These are phyloP conservation scores for Ormyrus nitidulus DNA, from an alignment of 2,888 invertebrate genomes.

Conservation along the genomic window DNA sequence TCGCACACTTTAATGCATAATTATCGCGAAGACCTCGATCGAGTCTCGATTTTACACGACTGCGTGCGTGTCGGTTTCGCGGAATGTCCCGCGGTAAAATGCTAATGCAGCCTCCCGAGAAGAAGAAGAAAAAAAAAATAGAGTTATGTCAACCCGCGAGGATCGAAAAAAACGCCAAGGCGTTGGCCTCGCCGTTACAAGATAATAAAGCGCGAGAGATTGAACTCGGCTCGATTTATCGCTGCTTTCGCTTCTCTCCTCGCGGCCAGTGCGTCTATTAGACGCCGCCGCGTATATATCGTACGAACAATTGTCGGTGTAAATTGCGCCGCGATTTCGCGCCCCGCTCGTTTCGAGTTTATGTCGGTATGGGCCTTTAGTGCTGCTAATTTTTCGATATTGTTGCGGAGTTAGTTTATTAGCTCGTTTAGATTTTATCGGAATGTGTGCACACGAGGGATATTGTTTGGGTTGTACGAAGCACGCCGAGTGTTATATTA, in stretches of 20 bases:
- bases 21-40: conserved; percentile 17
- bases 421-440: conserved; percentile 33
- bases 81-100: conserved; percentile 22
- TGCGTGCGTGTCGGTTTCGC: conserved; percentile 11
- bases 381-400: neutral
- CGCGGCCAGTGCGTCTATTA: no score
- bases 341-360: neutral
- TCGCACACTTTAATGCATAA: conserved; percentile 24
- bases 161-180: conserved; percentile 15
- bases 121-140: conserved; percentile 8
- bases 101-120: conserved; percentile 23
- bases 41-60: conserved; percentile 18
- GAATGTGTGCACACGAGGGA: neutral
- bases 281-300: neutral
- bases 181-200: conserved; percentile 1
- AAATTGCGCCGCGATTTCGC: conserved; percentile 29
- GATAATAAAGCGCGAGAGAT: conserved; percentile 40
- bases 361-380: neutral
- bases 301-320: conserved; percentile 39
- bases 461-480: no score
- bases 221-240: conserved; percentile 39
- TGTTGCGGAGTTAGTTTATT: conserved; percentile 3
- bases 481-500: no score
- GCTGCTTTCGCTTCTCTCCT: conserved; percentile 7
- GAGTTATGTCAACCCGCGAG: conserved; percentile 27